A percentile compares a stretch with the other conserved stretches of the same genome.
Conservation (phyloP, 1,140 invertebrate genomes). For the Brachystomella parvula region DNA sequence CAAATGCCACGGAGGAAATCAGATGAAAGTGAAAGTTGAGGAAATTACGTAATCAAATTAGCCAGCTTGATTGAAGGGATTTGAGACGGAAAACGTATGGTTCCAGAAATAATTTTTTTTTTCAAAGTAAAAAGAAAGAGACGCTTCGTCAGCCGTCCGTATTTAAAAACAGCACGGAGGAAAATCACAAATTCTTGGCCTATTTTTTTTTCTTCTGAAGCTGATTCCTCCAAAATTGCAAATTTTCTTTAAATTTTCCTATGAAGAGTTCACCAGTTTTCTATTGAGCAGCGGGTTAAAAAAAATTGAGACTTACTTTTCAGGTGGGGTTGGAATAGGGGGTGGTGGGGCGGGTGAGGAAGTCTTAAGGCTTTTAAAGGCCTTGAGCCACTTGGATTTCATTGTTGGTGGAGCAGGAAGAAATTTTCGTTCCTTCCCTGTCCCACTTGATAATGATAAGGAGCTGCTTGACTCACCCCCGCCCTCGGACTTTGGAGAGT, state of each 20-base stretch:
- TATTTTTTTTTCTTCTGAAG: too few relatives aligned
- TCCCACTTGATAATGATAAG: constrained; percentile 3
- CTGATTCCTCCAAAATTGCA: too few relatives aligned
- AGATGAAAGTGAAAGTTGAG: too few relatives aligned
- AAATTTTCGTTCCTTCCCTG: constrained; percentile 67
- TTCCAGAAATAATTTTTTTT: constrained; percentile 1
- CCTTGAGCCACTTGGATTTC: constrained; percentile 96
- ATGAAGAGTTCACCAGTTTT: background rate
- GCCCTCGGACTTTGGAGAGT: constrained; percentile 7
- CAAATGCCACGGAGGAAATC: too few relatives aligned
- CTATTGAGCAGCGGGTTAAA: background rate
- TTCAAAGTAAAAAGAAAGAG: too few relatives aligned
- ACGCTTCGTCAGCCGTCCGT: too few relatives aligned
- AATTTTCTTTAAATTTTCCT: too few relatives aligned
- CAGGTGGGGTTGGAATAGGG: background rate
- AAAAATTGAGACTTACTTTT: constrained; percentile 17
- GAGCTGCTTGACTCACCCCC: background rate
- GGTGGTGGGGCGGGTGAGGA: constrained; percentile 8
- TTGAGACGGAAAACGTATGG: too few relatives aligned
- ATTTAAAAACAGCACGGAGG: too few relatives aligned
- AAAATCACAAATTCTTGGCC: too few relatives aligned
- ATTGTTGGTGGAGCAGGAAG: constrained; percentile 79
- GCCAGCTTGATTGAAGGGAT: too few relatives aligned
- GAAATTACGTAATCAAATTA: too few relatives aligned
- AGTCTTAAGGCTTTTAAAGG: constrained; percentile 81